Percentiles rank a stretch among this genome's conserved stretches.
phyloP scores from a whole-genome alignment of 53 echinoderm and acorn worm genomes.

The Henricia sp. region DNA sequence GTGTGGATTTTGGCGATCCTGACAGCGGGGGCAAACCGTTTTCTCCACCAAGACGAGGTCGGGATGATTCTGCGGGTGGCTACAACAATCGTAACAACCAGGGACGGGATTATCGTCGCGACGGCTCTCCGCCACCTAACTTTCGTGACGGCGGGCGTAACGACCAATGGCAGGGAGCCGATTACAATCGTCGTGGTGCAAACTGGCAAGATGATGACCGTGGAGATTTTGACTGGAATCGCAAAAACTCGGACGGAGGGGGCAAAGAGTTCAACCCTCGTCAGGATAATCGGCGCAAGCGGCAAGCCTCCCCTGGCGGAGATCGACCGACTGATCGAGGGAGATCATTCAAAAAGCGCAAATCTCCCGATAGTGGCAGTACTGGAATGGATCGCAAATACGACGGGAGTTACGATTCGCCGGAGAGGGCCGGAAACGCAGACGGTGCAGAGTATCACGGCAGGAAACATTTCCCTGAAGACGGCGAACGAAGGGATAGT shows the following conservation, averaged over 20 bases:
- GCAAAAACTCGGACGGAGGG: constrained; percentile 69
- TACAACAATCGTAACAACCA: constrained; percentile 63
- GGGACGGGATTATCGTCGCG: constrained; percentile 72
- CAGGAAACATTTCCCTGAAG: constrained; percentile 63
- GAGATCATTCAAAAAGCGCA: constrained; percentile 69
- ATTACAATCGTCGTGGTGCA: constrained; percentile 49
- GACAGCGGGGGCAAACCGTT: constrained; percentile 64
- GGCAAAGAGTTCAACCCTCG: constrained; percentile 63
- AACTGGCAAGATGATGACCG: constrained; percentile 77
- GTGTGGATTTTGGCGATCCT: constrained; percentile 98
- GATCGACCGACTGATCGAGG: constrained; percentile 83
- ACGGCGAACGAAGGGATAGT: constrained; percentile 55
- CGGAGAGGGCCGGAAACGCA: constrained; percentile 59
- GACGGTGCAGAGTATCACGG: constrained; percentile 65
- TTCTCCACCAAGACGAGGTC: constrained; percentile 39
- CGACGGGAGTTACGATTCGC: constrained; percentile 73
- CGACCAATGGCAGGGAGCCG: constrained; percentile 69
- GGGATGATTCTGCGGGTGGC: constrained; percentile 62
- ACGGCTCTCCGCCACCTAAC: constrained; percentile 68
- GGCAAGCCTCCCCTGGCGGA: constrained; percentile 68
- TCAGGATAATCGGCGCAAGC: constrained; percentile 71
- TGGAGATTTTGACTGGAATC: constrained; percentile 72
- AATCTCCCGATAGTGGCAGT: constrained; percentile 62
- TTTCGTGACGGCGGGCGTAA: constrained; percentile 69
- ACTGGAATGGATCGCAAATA: constrained; percentile 46